Evolutionary conservation across 2,888 invertebrate genomes (phyloP), one percentile per base, ranked within the genome.

Genomic region (Antheraea yamamai): DNA sequence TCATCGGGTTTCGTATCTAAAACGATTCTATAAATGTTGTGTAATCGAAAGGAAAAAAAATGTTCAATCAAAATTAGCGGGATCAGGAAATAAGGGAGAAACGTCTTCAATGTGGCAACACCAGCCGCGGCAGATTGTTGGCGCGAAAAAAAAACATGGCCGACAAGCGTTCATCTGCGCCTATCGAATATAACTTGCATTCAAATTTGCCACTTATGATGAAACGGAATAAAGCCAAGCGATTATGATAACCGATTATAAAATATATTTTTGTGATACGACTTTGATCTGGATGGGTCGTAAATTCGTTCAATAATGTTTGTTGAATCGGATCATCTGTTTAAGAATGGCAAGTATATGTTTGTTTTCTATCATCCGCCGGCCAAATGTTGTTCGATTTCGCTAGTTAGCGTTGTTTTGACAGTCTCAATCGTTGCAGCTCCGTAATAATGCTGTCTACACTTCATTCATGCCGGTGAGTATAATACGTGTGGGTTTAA

Each of bases 341-440:
- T 90, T 87, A 86, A 89, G 90, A 91, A 91, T 90, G 91, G 89
- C 89, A 88, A 89, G 89, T 91, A 88, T 90, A 87, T 93, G 93
- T 93, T 93, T 94, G 92, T 93, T 93, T 93, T 91, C 91, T 92
- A 94, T 94, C 94, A 92, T 88, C 90, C 92, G 88, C 83, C 89
- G 86, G 88, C 88, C 91, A 88, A 92, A 91, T 90, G 93, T 91
- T 91, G 89, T 92, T 89, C 87, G 89, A 90, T 91, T 91, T 88
- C 85, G 92, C 91, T 91, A 91, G 91, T 92, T 91, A 89, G 85
- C 86, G 89, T 85, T 94, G 93, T 94, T 94, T 93, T 94, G 94
- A 94, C 94, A 93, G 89, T 86, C 88, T 92, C 92, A 89, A 88
- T 93, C 92, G 91, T 82, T 87, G 84, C 81, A 78, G 81, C 81